Conservation (phyloP, 2,113 vertebrate species). For the cattle (Bos taurus) region ARS-UCD2.0 NC_037349.1:44683001-44683500, state of each 20-base stretch:
- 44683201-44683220: constrained; percentile 10
- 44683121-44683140: constrained; percentile 12
- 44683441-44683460: neutral
- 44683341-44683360: neutral
- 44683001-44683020: too few species aligned
- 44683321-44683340: neutral
- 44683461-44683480: neutral
- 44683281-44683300: constrained; percentile 11
- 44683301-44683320: neutral
- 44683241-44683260: neutral
- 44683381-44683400: neutral
- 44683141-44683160: constrained; percentile 2
- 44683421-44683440: neutral
- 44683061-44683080: too few species aligned
- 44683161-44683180: neutral
- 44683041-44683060: too few species aligned
- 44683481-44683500: neutral
- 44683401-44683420: neutral
- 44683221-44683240: neutral
- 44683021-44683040: too few species aligned
- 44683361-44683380: neutral
- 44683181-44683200: neutral
- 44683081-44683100: neutral
- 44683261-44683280: neutral
- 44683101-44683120: constrained; percentile 17